Evolutionary conservation across 2,888 invertebrate genomes (phyloP).

Genomic region (Agriopis leucophaearia): DNA sequence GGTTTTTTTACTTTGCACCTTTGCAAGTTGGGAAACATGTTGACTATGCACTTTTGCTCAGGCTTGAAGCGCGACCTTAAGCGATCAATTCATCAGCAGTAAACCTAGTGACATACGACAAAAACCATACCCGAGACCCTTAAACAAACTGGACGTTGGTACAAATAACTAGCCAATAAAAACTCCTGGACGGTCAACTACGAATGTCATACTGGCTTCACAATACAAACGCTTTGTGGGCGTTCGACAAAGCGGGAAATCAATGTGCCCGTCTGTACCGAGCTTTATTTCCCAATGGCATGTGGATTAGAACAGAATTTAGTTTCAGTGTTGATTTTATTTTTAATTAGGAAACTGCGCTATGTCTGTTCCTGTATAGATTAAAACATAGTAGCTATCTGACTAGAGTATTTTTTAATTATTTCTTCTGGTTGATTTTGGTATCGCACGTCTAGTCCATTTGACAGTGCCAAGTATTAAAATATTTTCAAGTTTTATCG

Average conservation of each 20-base stretch:
- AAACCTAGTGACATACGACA: too few relatives aligned
- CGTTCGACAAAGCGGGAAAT: slow-evolving; percentile 10
- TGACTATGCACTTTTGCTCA: too few relatives aligned
- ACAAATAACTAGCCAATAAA: background rate
- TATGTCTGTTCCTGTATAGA: too few relatives aligned
- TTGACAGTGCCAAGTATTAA: too few relatives aligned
- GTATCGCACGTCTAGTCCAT: too few relatives aligned
- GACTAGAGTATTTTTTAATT: background rate
- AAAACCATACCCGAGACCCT: background rate
- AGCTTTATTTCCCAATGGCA: background rate
- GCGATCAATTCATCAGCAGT: too few relatives aligned
- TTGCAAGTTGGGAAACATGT: too few relatives aligned
- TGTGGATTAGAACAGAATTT: background rate
- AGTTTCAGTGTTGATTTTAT: background rate
- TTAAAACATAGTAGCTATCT: background rate
- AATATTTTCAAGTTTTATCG: too few relatives aligned
- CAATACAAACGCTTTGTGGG: slow-evolving; percentile 13
- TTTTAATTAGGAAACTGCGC: too few relatives aligned
- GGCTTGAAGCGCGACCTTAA: too few relatives aligned
- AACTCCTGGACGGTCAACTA: background rate
- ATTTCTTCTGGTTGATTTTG: too few relatives aligned
- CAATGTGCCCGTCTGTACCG: background rate
- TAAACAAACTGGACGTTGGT: background rate
- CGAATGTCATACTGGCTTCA: background rate
- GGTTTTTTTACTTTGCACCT: too few relatives aligned